Evolutionary conservation across 1,140 invertebrate species (phyloP), one percentile per base, ranked within the genome.

Genomic region (Apis laboriosa): DNA sequence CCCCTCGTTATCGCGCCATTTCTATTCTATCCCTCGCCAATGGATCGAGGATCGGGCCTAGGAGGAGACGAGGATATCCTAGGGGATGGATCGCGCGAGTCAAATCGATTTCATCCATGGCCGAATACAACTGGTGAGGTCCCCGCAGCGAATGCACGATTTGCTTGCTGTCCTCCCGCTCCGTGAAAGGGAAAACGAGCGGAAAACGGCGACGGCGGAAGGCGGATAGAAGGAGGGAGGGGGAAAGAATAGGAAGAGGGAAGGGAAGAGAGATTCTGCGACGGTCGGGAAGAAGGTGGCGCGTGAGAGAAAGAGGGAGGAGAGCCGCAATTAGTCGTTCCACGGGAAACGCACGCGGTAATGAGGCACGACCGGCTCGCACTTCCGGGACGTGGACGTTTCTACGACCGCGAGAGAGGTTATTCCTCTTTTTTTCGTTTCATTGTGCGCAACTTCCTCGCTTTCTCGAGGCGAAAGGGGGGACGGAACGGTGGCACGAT

Each of bases 271-370:
- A 17, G 51, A 72, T 13, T 71, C 9, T 17, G 28, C n/a, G 17
- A n/a, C 8, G 53, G 19, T 9, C 21, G 28, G 61, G 60, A 63
- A 68, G 43, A 55, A 79, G 55, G 56, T 43, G n/a, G 61, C 34
- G 28, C 13, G 15, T 17, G 51, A 49, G 83, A 68, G 53, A 68
- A 49, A 78, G 75, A 80, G 64, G 66, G 49, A 67, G 51, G 76
- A 77, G 74, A 64, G 78, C 80, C 78, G 89, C 86, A 89, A 90
- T 92, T 91, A 90, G 86, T 89, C 84, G 86, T 72, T 87, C 67
- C 81, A 91, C 87, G 90, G 87, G 90, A 90, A 90, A 91, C 84
- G 88, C 88, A 83, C 84, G 84, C 68, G 83, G 85, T 90, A 91
- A 91, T 88, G 87, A 90, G 87, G 84, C 84, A 85, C 84, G 84